Base-by-base conservation (phyloP, 2,888 invertebrate genomes). In the Podabrus alpinus region DNA sequence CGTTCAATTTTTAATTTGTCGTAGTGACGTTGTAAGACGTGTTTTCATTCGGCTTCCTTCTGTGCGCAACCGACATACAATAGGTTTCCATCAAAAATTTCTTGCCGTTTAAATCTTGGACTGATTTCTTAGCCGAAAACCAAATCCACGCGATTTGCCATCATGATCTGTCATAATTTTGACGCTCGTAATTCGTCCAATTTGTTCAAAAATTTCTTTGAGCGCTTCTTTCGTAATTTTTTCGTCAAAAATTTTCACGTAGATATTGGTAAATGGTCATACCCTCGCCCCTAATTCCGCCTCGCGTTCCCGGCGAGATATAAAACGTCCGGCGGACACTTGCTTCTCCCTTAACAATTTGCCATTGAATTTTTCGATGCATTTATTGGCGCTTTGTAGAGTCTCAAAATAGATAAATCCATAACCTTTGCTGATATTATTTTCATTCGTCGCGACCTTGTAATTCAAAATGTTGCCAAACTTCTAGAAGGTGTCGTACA, bases 321-420 rank as follows among this genome's bases (percentile, higher is more conserved):
- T 96, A 89, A 99, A 99, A 87, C 96, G 94, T 82, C 99, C 99
- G 80, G 99, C 98, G 87, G 96, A 97, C 9, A 97, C 99, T 91
- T 98, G 99, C 88, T 99, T 99, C 74, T 96, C 97, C 88, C 98
- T 98, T 84, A 99, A 90, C 90, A 99, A 94, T 99, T 99, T 99
- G 80, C 95, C 95, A 80, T 86, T 86, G 76, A 99, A 99, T 89
- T 98, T 99, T 83, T 97, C 97, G 86, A 99, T 99, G 71, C 99
- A 98, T 86, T 95, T 97, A 85, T 95, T 96, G 19, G 98, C 98
- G 21, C 98, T 97, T 90, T 98, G 98, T 88, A 71, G n/a, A n/a
- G 98, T 98, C 90, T 98, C 98, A 89, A 98, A 99, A 88, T 99
- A 98, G 24, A 99, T 98, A 89, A 99, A 99, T 66, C 98, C 98